phyloP scores from a whole-genome alignment of 2,797 vertebrate species.

The Epinephelus coioides region DNA sequence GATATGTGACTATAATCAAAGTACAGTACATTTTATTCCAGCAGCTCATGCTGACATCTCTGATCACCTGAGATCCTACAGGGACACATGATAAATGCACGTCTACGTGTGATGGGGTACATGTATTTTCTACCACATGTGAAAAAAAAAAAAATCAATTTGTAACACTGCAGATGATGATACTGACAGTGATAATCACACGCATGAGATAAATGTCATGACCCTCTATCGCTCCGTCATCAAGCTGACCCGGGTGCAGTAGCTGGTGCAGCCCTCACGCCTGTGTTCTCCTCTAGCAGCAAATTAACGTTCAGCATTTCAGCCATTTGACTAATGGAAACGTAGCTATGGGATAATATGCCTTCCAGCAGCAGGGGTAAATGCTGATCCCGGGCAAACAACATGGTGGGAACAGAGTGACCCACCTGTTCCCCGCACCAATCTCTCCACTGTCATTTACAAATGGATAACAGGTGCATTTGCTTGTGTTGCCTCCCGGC shows the following conservation, averaged over 20 bases:
- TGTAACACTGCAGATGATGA: slow-evolving; percentile 36
- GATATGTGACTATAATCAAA: slow-evolving; percentile 59
- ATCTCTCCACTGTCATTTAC: slow-evolving; percentile 55
- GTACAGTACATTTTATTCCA: slow-evolving; percentile 30
- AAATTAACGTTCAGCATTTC: slow-evolving; percentile 47
- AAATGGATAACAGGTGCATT: slow-evolving; percentile 72
- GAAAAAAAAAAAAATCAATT: slow-evolving; percentile 22
- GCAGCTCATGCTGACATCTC: slow-evolving; percentile 60
- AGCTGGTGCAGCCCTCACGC: background rate
- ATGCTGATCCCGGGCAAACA: slow-evolving; percentile 58
- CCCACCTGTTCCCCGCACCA: slow-evolving; percentile 59
- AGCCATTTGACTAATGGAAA: slow-evolving; percentile 54
- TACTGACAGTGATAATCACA: slow-evolving; percentile 26
- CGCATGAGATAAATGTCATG: slow-evolving; percentile 27
- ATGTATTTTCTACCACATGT: slow-evolving; percentile 8
- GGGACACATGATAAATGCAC: slow-evolving; percentile 12
- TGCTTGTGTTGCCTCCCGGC: slow-evolving; percentile 33
- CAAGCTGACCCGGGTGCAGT: slow-evolving; percentile 6
- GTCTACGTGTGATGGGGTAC: background rate
- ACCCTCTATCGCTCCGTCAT: background rate
- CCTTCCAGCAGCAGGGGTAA: slow-evolving; percentile 57
- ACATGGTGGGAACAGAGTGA: slow-evolving; percentile 62
- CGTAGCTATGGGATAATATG: slow-evolving; percentile 47
- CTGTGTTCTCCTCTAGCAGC: background rate
- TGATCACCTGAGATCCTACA: slow-evolving; percentile 58